Base-by-base conservation (phyloP, 1,140 invertebrate species). In the Drepana arcuata region DNA sequence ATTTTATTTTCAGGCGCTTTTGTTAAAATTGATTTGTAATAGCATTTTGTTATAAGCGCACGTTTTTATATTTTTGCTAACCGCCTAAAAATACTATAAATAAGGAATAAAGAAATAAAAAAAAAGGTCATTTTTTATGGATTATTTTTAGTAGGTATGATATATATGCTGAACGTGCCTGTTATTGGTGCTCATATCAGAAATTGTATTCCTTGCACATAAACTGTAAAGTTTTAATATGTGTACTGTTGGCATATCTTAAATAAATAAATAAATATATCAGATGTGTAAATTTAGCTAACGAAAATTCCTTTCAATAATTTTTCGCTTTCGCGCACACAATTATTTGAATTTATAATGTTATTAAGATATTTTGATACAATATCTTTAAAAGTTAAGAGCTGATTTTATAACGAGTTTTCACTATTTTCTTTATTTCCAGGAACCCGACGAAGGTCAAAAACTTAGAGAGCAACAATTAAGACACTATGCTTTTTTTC, bases 401-500 rank as follows among this genome's bases (percentile, higher is more conserved):
- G n/a, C n/a, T n/a, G n/a, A n/a, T n/a, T n/a, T n/a, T n/a, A n/a
- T n/a, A n/a, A n/a, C n/a, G n/a, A n/a, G n/a, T n/a, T n/a, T n/a
- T n/a, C n/a, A 16, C 23, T 14, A 18, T 34, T 14, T 30, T 21
- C 13, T 16, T 26, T 30, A 30, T 48, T 54, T 57, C 3, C 39
- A 82, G 77, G 77, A 82, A 51, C 70, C 66, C 11, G 77, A 81
- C 23, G 91, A 93, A 72, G 68, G 82, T 16, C 81, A 85, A 14
- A 85, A 87, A 50, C 75, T 86, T 26, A 85, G 91, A 47, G 92
- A 94, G 78, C 85, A 89, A 30, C 87, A 89, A 18, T 77, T 94
- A 41, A 85, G 92, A 44, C 91, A 93, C 72, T 90, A 94, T 85
- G 90, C 95, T 25, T 98, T 97, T 84, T 97, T 95, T 83, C 91